Evolutionary conservation across 1,140 invertebrate species (phyloP), one percentile per base, ranked within the genome.

Genomic region (Scaptomyza graminum): DNA sequence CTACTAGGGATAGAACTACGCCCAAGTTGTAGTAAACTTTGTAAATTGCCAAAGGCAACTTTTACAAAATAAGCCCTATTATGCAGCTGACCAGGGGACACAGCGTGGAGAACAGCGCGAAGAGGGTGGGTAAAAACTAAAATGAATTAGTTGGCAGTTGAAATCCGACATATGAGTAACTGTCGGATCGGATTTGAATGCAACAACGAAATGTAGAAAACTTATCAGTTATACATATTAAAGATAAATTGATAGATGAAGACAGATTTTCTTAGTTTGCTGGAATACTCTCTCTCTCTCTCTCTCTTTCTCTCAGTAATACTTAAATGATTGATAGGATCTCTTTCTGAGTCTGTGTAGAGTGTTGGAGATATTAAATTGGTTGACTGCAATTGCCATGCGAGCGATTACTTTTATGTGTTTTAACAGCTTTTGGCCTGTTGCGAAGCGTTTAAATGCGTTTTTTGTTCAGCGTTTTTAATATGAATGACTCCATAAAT

Each of bases 401-500:
- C 34, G 12, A 67, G 63, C 69, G 63, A 67, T 67, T 72, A 67
- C 55, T 56, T 60, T 69, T 64, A 11, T 68, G 37, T 43, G 15
- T 61, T 51, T 61, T 62, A 60, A 49, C 43, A 54, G 59, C 63
- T 67, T n/a, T 64, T 60, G 39, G 63, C 54, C 37, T n/a, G n/a
- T 52, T 43, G 44, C 16, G 46, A 79, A 69, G 74, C 82, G 56
- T 76, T 88, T 87, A 82, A 85, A 88, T 79, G 83, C 83, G 83
- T 88, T 84, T 81, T 63, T 43, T 87, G 57, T 64, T 76, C 61
- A 76, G 54, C 83, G 72, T 60, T 73, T 87, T 88, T 88, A 88
- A 88, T 88, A 88, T 88, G 83, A 88, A 88, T 88, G 83, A 88
- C 69, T 79, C 83, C 83, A 88, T 88, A 88, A 88, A 88, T 88